Percentiles rank a stretch among this genome's conserved stretches.
These are phyloP conservation scores for Apis mellifera DNA, from an alignment of 1,140 invertebrate genomes.

Conservation along the genomic window DNA sequence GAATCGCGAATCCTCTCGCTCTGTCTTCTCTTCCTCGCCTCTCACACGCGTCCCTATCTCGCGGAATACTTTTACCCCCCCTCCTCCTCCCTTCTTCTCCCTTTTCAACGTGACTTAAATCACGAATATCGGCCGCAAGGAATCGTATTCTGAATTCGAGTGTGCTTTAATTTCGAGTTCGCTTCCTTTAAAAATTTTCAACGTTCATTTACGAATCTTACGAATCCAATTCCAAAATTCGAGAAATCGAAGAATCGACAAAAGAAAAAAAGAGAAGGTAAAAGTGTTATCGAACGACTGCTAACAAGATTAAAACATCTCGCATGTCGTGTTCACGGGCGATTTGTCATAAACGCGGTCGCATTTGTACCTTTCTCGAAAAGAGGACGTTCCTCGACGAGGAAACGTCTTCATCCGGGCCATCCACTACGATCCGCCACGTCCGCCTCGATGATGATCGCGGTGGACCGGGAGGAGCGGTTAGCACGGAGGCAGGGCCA, in stretches of 20 bases:
- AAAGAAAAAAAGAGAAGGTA: too few species aligned
- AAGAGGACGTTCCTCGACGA: conserved; percentile 14
- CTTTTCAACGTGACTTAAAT: conserved; percentile 33
- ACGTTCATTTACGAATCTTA: too few species aligned
- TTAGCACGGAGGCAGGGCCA: conserved; percentile 23
- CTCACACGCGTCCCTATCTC: conserved; percentile 51
- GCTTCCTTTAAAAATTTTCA: background rate
- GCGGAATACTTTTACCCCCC: conserved; percentile 53
- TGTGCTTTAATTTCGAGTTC: background rate
- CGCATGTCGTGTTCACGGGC: conserved; percentile 5
- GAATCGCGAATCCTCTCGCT: conserved; percentile 47
- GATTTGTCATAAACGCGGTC: conserved; percentile 57
- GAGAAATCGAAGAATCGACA: too few species aligned
- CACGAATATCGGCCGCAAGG: conserved; percentile 51
- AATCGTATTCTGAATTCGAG: conserved; percentile 48
- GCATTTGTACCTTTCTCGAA: conserved; percentile 64
- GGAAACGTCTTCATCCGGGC: conserved; percentile 61
- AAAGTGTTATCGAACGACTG: too few species aligned
- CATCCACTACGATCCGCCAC: background rate
- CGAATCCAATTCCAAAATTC: too few species aligned
- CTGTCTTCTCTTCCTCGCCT: conserved; percentile 14
- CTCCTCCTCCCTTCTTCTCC: background rate
- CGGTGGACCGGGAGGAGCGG: conserved; percentile 12
- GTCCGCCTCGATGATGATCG: conserved; percentile 40
- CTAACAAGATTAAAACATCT: too few species aligned